Conservation (phyloP, 2,113 vertebrate genomes). For the Verasper variegatus region DNA sequence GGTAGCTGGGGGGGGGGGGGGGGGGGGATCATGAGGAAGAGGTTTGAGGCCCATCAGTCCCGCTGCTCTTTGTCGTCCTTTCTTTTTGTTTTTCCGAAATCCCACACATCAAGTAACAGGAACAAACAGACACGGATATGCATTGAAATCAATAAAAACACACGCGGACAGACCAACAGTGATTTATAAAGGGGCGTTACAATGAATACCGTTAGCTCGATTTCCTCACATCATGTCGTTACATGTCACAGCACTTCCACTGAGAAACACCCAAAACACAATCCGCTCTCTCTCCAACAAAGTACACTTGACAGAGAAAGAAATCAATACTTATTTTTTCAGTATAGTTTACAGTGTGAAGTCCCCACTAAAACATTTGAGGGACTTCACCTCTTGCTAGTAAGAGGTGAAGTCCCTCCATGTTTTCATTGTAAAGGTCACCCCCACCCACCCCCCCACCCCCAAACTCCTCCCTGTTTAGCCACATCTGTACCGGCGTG, state of each 20-base stretch:
- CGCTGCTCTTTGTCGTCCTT: not conserved
- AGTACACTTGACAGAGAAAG: no score
- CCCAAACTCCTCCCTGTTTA: slow-evolving; percentile 3
- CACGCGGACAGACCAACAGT: slow-evolving; percentile 27
- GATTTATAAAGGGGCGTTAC: slow-evolving; percentile 21
- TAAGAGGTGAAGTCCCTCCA: slow-evolving; percentile 59
- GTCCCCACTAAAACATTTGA: slow-evolving; percentile 16
- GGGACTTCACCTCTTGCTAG: slow-evolving; percentile 36
- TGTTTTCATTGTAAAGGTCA: slow-evolving; percentile 72
- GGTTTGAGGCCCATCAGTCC: slow-evolving; percentile 15
- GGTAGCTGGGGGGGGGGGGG: slow-evolving; percentile 16
- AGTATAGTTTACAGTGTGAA: slow-evolving; percentile 26
- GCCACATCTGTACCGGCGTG: slow-evolving; percentile 59
- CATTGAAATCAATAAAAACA: slow-evolving; percentile 29
- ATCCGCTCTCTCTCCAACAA: not conserved
- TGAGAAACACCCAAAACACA: slow-evolving; percentile 40
- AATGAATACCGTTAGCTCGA: slow-evolving; percentile 18
- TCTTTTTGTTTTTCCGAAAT: slow-evolving; percentile 1
- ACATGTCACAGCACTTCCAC: slow-evolving; percentile 51
- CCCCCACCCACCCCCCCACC: slow-evolving; percentile 18
- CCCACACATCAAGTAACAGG: slow-evolving; percentile 7
- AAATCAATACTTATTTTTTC: no score
- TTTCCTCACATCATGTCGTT: slow-evolving; percentile 9
- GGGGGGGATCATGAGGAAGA: slow-evolving; percentile 32
- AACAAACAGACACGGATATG: slow-evolving; percentile 27